Base-by-base conservation (phyloP, 2,888 invertebrate genomes). In the Ernsta delagoae region DNA sequence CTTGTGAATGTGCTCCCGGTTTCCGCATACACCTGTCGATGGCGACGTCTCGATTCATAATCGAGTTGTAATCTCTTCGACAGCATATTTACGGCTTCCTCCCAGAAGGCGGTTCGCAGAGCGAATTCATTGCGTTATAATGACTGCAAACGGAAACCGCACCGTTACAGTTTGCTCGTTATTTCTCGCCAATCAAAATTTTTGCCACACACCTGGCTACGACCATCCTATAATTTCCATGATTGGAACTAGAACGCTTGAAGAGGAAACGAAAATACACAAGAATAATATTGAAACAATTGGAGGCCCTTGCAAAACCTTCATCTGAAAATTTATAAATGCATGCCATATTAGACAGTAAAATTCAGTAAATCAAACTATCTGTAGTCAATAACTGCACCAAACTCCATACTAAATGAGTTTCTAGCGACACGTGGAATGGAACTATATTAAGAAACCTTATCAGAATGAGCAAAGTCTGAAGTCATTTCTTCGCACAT, bases 91-190 rank as follows among this genome's bases (percentile, higher is more conserved):
- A 67, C 67, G 61, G 67, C 56, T 68, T 68, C 61, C 67, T n/a
- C 56, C 60, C 54, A 60, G 36, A 53, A 61, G 5, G 9, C 65
- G 11, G 24, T 60, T 9, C 8, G 43, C 65, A 34, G 24, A 70
- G 68, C 48, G 76, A 79, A 83, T 88, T 86, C 83, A 89, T 86
- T 75, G 82, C 82, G 70, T 80, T 89, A 84, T 86, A 88, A 87
- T 87, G 79, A 82, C 77, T 75, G 67, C 62, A 73, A 74, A 78
- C 83, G 84, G 85, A 83, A 83, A 83, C 76, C 80, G 77, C 80
- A 83, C 82, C 81, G 86, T 82, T 86, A 79, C 76, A 74, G 74
- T 78, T 78, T 72, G 75, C 76, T 73, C 70, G 79, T 83, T 79
- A 83, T 83, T 85, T 82, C 79, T 82, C 79, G 77, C 78, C 78